Evolutionary conservation across 2,888 invertebrate genomes (phyloP).

Genomic region (Teleogryllus oceanicus): DNA sequence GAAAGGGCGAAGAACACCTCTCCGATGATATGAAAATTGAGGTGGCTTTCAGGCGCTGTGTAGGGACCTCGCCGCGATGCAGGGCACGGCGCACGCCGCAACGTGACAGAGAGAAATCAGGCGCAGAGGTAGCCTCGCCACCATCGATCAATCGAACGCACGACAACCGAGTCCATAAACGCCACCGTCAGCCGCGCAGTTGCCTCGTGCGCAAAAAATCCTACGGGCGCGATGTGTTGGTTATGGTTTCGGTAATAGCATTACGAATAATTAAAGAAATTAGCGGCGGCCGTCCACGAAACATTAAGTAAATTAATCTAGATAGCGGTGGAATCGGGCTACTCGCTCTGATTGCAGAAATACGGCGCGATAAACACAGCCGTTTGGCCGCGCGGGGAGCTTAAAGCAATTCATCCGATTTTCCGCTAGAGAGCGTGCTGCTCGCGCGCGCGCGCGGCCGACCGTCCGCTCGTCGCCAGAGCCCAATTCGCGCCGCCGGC

Average conservation of each 20-base stretch:
- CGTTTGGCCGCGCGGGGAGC: background rate
- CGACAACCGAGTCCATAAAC: too few species aligned
- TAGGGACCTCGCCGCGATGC: too few species aligned
- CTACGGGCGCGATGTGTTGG: background rate
- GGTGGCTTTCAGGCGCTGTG: too few species aligned
- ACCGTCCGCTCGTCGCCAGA: background rate
- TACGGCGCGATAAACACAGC: background rate
- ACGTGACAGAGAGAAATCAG: too few species aligned
- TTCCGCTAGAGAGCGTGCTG: background rate
- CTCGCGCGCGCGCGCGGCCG: background rate
- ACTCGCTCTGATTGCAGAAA: background rate
- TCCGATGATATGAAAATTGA: too few species aligned
- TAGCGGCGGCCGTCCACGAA: background rate
- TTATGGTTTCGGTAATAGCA: conserved; percentile 8
- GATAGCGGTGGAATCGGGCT: background rate
- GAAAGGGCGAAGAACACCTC: too few species aligned
- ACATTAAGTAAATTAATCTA: background rate
- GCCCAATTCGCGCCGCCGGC: background rate
- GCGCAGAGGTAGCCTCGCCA: too few species aligned
- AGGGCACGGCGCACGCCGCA: too few species aligned
- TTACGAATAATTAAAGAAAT: background rate
- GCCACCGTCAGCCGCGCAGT: too few species aligned
- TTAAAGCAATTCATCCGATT: too few species aligned
- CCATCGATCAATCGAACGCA: too few species aligned
- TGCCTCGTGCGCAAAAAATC: too few species aligned